Base-by-base conservation (phyloP, 2,113 vertebrate genomes). In the Syngnathus typhle region DNA sequence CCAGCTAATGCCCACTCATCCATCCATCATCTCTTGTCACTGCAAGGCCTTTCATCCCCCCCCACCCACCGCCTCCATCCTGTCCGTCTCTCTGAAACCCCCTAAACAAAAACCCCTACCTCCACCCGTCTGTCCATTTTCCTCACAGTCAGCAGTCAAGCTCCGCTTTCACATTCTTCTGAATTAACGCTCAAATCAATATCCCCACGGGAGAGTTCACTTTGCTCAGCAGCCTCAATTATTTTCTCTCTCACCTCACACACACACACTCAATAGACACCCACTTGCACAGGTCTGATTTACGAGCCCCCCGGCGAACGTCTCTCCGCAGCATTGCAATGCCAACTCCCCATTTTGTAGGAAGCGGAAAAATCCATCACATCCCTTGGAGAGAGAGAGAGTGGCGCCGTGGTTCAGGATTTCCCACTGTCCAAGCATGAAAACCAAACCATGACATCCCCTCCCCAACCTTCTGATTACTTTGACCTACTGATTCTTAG, bases 141-240 rank as follows among this genome's bases (percentile, higher is more conserved):
- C 72, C 36, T 76, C 78, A 46, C 61, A 66, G 85, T 90, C 85
- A 89, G 82, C 84, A 78, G 74, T 64, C 74, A 12, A 61, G 69
- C 75, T 84, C 76, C 69, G 56, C 68, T 73, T 87, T 81, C 85
- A 80, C 80, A 77, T 76, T 80, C 80, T 73, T 82, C 78, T 81
- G 78, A 85, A 87, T 86, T 84, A 89, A 88, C 80, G 72, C 76
- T 75, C 78, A 82, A 84, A 90, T 89, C 85, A 87, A 89, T 87
- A 87, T 79, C 74, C 75, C 85, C 77, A 64, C 4, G 78, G 85
- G 82, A 83, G 80, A 78, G 76, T 84, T 81, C 65, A 44, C 79
- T 79, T 77, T 69, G 21, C 80, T 77, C 70, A 79, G 80, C 75
- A 78, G 72, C 66, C 76, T 78, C 81, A 66, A 75, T 82, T 80